Conservation (phyloP, 2,888 invertebrate genomes). For the Macrophya alboannulata region DNA sequence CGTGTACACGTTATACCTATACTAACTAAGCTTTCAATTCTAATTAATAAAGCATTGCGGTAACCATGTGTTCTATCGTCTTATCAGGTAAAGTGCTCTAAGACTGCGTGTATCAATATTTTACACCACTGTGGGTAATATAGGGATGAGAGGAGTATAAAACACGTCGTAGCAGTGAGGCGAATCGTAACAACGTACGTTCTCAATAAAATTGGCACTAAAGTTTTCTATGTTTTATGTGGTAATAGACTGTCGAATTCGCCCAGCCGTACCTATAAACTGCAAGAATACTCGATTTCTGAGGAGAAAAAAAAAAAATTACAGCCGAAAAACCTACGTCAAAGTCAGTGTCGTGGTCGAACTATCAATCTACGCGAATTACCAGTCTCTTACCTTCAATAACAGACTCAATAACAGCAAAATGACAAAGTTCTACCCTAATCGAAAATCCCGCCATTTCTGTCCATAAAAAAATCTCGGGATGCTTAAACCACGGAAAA, state of each 20-base stretch:
- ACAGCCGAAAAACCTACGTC: not conserved
- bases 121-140: not conserved
- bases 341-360: not conserved
- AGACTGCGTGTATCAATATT: not conserved
- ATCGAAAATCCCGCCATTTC: not conserved
- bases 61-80: not conserved
- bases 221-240: not conserved
- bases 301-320: not conserved
- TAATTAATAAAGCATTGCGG: not conserved
- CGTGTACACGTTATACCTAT: not conserved
- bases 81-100: conserved; percentile 13
- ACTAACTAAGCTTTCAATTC: not conserved
- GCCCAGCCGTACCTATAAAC: not conserved
- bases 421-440: not conserved
- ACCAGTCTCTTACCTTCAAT: not conserved
- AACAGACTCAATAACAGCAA: not conserved
- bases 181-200: conserved; percentile 1
- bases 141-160: not conserved
- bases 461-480: not conserved
- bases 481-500: not conserved
- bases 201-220: conserved; percentile 12
- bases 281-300: not conserved
- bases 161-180: not conserved
- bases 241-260: not conserved
- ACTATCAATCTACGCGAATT: not conserved